These are phyloP conservation scores for Trissolcus brochymenae DNA, from an alignment of 2,888 invertebrate genomes.

Conservation along the genomic window DNA sequence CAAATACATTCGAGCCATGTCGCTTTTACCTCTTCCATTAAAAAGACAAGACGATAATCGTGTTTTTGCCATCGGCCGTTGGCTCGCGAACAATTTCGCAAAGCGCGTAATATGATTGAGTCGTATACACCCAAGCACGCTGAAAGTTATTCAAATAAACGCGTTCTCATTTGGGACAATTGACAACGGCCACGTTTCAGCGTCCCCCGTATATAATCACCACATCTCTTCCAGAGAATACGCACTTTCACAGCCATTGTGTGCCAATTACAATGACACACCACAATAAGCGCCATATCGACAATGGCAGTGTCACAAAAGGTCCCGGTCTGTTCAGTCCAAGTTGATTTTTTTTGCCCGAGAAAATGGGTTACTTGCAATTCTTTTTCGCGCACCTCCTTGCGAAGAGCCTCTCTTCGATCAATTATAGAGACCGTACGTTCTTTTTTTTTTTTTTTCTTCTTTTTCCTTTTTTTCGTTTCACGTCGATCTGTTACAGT, in stretches of 20 bases:
- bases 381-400: conserved; percentile 7
- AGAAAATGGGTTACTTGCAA: conserved; percentile 3
- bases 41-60: conserved; percentile 51
- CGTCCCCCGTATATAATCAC: conserved; percentile 12
- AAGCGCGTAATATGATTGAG: conserved; percentile 53
- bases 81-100: conserved; percentile 45
- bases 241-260: conserved; percentile 46
- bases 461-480: neutral
- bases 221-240: conserved; percentile 28
- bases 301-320: conserved; percentile 31
- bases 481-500: neutral
- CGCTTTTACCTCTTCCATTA: conserved; percentile 50
- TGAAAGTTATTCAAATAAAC: conserved; percentile 48
- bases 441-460: neutral
- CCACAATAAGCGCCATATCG: conserved; percentile 18
- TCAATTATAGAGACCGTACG: neutral
- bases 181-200: conserved; percentile 36
- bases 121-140: conserved; percentile 22
- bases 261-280: conserved; percentile 22
- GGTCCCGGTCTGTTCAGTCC: conserved; percentile 1
- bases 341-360: neutral
- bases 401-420: neutral
- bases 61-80: conserved; percentile 33
- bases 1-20: conserved; percentile 46
- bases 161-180: conserved; percentile 49